Evolutionary conservation across 2,113 vertebrate species (phyloP).

Genomic region (Chamaetylas fuelleborni): DNA sequence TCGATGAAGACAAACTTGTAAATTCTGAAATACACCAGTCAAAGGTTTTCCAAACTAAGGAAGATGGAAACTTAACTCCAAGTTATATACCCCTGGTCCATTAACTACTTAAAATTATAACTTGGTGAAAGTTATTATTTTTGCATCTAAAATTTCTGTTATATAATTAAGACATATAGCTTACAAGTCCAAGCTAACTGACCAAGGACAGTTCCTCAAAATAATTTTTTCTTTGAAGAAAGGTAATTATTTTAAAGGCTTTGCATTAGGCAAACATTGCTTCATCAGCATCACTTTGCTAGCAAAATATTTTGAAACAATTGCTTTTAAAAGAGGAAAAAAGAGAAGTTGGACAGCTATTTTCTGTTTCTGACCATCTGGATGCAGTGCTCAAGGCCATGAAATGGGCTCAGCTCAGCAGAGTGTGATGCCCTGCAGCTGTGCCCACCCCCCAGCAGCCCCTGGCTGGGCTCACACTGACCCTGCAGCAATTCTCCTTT

Average conservation of each 20-base stretch:
- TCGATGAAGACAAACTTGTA: not conserved
- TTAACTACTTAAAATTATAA: not conserved
- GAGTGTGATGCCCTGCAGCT: fast-evolving
- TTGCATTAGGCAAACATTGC: not conserved
- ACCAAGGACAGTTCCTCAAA: not conserved
- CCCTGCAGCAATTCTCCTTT: not conserved
- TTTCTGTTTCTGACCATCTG: not conserved
- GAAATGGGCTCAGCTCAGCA: not conserved
- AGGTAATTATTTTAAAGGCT: not conserved
- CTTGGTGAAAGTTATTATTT: not conserved
- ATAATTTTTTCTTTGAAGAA: not conserved
- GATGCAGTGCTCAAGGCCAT: not conserved
- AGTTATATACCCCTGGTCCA: not conserved
- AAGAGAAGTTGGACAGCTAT: fast-evolving
- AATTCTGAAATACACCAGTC: not conserved
- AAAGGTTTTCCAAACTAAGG: not conserved
- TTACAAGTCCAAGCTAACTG: not conserved
- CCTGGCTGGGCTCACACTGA: not conserved
- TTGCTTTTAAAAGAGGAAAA: not conserved
- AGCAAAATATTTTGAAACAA: not conserved
- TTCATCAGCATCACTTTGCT: fast-evolving
- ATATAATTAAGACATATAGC: not conserved
- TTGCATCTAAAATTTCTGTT: not conserved
- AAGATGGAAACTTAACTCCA: not conserved
- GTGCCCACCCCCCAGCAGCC: not conserved